These are phyloP conservation scores for Tineola bisselliella DNA, from an alignment of 2,888 invertebrate species.

Conservation along the genomic window DNA sequence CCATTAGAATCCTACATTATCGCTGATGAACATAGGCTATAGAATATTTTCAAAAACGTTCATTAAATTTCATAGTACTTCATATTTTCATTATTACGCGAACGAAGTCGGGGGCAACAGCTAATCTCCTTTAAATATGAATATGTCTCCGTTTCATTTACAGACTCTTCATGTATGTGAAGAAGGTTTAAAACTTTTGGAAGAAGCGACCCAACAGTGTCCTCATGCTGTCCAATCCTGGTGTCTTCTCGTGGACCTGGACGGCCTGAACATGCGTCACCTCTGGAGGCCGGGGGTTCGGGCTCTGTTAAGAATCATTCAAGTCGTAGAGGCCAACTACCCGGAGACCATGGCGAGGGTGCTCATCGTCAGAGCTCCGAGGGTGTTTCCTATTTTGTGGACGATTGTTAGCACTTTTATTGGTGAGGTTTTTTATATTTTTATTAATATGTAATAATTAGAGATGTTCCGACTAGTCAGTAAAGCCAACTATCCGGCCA, in stretches of 20 bases:
- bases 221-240: constrained; percentile 88
- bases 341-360: constrained; percentile 95
- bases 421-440: constrained; percentile 48
- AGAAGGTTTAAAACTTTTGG: constrained; percentile 87
- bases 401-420: constrained; percentile 95
- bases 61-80: too few species aligned
- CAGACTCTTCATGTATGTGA: constrained; percentile 89
- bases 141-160: constrained; percentile 15
- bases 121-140: too few species aligned
- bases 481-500: too few species aligned
- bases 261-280: constrained; percentile 94
- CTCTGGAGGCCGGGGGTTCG: constrained; percentile 93
- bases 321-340: constrained; percentile 90
- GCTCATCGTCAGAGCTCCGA: constrained; percentile 88
- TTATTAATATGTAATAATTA: too few species aligned
- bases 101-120: too few species aligned
- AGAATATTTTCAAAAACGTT: too few species aligned
- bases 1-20: too few species aligned
- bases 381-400: constrained; percentile 96
- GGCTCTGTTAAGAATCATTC: constrained; percentile 72
- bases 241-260: constrained; percentile 91
- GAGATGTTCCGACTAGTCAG: too few species aligned
- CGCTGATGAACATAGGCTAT: too few species aligned
- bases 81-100: too few species aligned
- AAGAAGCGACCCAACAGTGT: constrained; percentile 83